Percentiles rank a stretch among this genome's conserved stretches.
Conservation (phyloP, 2,888 invertebrate genomes). For the Aproaerema taeniolella region DNA sequence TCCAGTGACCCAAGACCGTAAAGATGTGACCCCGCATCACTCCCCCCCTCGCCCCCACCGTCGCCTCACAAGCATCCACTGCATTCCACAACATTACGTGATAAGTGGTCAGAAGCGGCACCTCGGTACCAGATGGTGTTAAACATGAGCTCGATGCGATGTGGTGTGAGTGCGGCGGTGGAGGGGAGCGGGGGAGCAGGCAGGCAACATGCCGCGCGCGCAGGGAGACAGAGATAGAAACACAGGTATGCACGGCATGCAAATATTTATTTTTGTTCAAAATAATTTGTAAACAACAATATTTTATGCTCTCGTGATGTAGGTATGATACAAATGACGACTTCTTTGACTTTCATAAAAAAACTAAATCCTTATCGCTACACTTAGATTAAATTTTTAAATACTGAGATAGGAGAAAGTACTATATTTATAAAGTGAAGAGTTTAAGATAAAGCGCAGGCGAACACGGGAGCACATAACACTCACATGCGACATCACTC, state of each 20-base stretch:
- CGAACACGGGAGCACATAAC: no score
- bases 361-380: constrained; percentile 63
- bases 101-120: no score
- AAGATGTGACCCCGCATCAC: no score
- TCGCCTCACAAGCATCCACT: background rate
- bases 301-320: constrained; percentile 54
- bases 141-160: no score
- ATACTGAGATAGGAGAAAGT: constrained; percentile 20
- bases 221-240: no score
- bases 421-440: constrained; percentile 18
- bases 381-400: constrained; percentile 26
- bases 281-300: constrained; percentile 74
- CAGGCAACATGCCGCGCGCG: constrained; percentile 30
- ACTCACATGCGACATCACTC: no score
- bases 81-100: background rate
- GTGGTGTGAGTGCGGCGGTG: no score
- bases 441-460: no score
- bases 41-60: background rate
- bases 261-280: constrained; percentile 68
- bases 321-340: constrained; percentile 71
- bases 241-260: constrained; percentile 64
- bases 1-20: no score
- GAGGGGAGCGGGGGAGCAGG: constrained; percentile 2
- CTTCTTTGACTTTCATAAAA: constrained; percentile 63
- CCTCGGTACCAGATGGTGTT: no score